These are phyloP conservation scores for Heptranchias perlo DNA, from an alignment of 2,113 vertebrate species.

Conservation along the genomic window DNA sequence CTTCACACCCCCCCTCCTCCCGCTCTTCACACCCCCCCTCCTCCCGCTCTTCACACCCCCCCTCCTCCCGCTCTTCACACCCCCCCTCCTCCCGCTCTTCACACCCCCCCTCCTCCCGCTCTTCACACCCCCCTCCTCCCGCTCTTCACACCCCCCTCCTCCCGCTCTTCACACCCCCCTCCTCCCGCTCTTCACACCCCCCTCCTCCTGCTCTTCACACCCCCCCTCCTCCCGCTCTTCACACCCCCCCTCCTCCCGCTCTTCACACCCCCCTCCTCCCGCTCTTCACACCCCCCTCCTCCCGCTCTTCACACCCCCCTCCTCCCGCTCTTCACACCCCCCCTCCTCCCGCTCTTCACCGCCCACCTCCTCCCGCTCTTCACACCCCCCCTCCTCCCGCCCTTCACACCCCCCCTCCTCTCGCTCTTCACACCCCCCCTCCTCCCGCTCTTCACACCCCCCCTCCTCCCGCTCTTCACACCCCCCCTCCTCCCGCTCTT, in stretches of 20 bases:
- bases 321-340: neutral
- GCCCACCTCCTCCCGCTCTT: too few species aligned
- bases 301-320: neutral
- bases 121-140: fast-evolving
- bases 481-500: too few species aligned
- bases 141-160: neutral
- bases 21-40: neutral
- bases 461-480: too few species aligned
- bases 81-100: neutral
- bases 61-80: neutral
- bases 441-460: too few species aligned
- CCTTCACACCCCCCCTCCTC: too few species aligned
- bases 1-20: neutral
- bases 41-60: neutral
- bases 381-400: too few species aligned
- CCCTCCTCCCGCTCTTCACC: too few species aligned
- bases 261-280: neutral
- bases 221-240: neutral
- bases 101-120: neutral
- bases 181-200: neutral
- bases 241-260: neutral
- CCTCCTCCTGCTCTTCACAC: neutral
- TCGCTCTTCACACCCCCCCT: too few species aligned
- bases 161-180: too few species aligned
- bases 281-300: neutral